A percentile compares a stretch with the other conserved stretches of the same genome.
These are phyloP conservation scores for Pollicipes pollicipes DNA, from an alignment of 1,140 invertebrate genomes.

Conservation along the genomic window DNA sequence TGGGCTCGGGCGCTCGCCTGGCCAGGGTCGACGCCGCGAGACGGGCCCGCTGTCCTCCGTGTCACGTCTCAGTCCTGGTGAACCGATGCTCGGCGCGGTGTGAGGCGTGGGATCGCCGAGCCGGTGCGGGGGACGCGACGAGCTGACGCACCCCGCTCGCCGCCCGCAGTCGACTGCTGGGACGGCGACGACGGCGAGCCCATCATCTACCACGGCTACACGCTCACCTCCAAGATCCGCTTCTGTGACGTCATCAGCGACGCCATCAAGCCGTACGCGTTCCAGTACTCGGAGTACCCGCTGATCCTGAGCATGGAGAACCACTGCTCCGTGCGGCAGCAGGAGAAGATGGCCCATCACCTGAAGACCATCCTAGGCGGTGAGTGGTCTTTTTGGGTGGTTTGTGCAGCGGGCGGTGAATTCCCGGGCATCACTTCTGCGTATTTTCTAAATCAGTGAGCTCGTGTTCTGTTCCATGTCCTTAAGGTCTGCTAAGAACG, in stretches of 20 bases:
- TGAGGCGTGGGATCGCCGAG: no score
- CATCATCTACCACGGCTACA: conserved; percentile 38
- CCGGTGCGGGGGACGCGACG: no score
- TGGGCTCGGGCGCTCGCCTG: no score
- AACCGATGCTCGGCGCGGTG: no score
- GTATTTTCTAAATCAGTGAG: no score
- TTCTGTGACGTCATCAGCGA: conserved; percentile 35
- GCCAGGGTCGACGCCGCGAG: no score
- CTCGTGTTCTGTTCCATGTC: no score
- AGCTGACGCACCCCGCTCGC: conserved; percentile 12
- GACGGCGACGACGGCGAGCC: conserved; percentile 38
- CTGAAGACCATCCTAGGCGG: conserved; percentile 34
- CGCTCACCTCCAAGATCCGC: conserved; percentile 36
- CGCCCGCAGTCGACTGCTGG: conserved; percentile 37
- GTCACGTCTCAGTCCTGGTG: no score
- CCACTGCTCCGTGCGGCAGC: conserved; percentile 35
- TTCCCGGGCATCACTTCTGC: conserved; percentile 10
- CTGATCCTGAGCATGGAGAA: conserved; percentile 40
- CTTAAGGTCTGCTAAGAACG: no score
- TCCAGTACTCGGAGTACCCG: conserved; percentile 30
- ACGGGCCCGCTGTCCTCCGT: no score
- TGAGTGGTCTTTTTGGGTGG: conserved; percentile 18
- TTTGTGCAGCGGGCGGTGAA: background rate
- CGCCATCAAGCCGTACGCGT: conserved; percentile 29
- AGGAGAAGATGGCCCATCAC: conserved; percentile 33